phyloP scores from a whole-genome alignment of 1,140 invertebrate genomes.

The Caenorhabditis briggsae region DNA sequence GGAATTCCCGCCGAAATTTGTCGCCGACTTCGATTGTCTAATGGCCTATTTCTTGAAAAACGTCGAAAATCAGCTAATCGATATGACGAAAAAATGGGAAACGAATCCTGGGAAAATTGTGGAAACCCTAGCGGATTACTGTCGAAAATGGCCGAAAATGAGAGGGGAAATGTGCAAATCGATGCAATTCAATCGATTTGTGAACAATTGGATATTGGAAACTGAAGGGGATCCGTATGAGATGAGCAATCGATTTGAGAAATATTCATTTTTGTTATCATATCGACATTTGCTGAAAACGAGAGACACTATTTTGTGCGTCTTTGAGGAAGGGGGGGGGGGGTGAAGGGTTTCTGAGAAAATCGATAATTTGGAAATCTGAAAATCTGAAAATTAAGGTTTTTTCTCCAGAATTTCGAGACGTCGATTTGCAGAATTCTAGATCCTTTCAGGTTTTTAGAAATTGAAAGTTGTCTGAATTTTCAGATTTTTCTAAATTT shows the following conservation, averaged over 20 bases:
- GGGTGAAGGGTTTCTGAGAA: too few species aligned
- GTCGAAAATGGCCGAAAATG: neutral
- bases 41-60: neutral
- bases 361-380: too few species aligned
- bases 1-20: neutral
- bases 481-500: too few species aligned
- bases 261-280: conserved; percentile 3
- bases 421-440: too few species aligned
- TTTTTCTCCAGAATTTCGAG: too few species aligned
- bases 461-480: too few species aligned
- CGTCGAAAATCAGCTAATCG: neutral
- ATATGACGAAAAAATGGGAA: neutral
- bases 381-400: too few species aligned
- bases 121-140: neutral
- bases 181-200: neutral
- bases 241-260: conserved; percentile 24
- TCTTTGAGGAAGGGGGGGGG: too few species aligned
- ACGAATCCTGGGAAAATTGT: neutral
- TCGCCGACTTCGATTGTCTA: too few species aligned
- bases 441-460: too few species aligned
- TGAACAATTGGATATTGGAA: neutral
- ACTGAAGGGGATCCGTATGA: neutral
- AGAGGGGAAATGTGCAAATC: neutral
- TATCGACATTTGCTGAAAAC: neutral
- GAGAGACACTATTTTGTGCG: neutral